Evolutionary conservation across 2,113 vertebrate genomes (phyloP).

Genomic region (Atherinomorus stipes): DNA sequence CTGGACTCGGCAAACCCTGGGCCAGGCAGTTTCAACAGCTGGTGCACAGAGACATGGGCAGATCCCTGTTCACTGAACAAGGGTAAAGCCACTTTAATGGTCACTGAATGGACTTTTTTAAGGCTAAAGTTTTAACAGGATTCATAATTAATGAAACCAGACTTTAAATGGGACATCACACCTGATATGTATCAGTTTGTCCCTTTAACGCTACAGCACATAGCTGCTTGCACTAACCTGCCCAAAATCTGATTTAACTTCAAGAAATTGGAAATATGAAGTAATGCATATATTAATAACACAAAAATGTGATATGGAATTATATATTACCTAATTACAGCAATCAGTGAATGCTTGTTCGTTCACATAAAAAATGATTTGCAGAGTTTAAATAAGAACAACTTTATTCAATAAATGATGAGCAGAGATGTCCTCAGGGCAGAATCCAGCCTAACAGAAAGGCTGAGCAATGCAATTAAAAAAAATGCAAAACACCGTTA

Average conservation of each 20-base stretch:
- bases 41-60: too few species aligned
- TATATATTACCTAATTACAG: background rate
- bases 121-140: slow-evolving; percentile 42
- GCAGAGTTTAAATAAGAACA: slow-evolving; percentile 10
- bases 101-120: too few species aligned
- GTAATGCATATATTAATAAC: background rate
- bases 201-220: background rate
- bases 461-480: slow-evolving; percentile 58
- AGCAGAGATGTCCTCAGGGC: slow-evolving; percentile 15
- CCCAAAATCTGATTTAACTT: background rate
- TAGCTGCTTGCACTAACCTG: background rate
- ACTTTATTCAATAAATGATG: slow-evolving; percentile 27
- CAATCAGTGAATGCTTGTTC: background rate
- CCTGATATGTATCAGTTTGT: slow-evolving; percentile 53
- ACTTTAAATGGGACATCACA: slow-evolving; percentile 50
- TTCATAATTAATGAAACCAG: slow-evolving; percentile 17
- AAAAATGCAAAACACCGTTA: slow-evolving; percentile 40
- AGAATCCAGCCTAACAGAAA: slow-evolving; percentile 14
- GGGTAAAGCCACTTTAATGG: too few species aligned
- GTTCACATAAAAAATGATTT: slow-evolving; percentile 9
- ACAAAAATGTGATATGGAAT: background rate
- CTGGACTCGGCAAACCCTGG: too few species aligned
- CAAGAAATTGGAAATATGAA: background rate
- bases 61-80: too few species aligned
- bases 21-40: too few species aligned